Evolutionary conservation across 2,113 vertebrate genomes (phyloP).

Genomic region (Amphiprion ocellaris): DNA sequence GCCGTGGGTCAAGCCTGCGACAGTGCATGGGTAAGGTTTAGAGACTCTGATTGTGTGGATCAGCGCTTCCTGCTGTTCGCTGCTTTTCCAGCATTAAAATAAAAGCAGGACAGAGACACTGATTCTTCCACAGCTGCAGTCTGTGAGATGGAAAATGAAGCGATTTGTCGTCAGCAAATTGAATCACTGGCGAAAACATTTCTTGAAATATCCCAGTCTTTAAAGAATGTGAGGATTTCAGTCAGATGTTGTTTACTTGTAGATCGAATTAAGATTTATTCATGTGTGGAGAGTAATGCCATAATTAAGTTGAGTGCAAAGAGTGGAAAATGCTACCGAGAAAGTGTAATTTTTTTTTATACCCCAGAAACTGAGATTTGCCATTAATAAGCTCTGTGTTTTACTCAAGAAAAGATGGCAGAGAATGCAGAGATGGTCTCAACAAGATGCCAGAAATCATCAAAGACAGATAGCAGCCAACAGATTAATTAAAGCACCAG

Average conservation of each 20-base stretch:
- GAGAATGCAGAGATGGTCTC: background rate
- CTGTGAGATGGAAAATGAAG: conserved; percentile 39
- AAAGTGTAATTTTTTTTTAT: background rate
- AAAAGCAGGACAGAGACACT: background rate
- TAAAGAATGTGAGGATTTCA: background rate
- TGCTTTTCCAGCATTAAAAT: background rate
- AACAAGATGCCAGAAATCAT: background rate
- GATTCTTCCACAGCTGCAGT: conserved; percentile 14
- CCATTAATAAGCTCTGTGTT: background rate
- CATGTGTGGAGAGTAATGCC: conserved; percentile 5
- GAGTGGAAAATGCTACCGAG: conserved; percentile 28
- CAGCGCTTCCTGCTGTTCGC: background rate
- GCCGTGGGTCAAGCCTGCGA: background rate
- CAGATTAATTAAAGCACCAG: background rate
- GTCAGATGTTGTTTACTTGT: conserved; percentile 10
- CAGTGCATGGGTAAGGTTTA: conserved; percentile 8
- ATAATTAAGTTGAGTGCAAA: conserved; percentile 13
- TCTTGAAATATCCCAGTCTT: background rate
- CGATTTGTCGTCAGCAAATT: conserved; percentile 10
- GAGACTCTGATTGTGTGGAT: conserved; percentile 18
- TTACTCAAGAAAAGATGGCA: background rate
- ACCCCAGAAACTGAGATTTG: background rate
- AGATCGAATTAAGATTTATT: conserved; percentile 24
- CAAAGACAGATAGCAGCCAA: background rate
- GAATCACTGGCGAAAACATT: background rate